phyloP scores from a whole-genome alignment of 2,113 vertebrate genomes.

The Istiophorus platypterus region DNA sequence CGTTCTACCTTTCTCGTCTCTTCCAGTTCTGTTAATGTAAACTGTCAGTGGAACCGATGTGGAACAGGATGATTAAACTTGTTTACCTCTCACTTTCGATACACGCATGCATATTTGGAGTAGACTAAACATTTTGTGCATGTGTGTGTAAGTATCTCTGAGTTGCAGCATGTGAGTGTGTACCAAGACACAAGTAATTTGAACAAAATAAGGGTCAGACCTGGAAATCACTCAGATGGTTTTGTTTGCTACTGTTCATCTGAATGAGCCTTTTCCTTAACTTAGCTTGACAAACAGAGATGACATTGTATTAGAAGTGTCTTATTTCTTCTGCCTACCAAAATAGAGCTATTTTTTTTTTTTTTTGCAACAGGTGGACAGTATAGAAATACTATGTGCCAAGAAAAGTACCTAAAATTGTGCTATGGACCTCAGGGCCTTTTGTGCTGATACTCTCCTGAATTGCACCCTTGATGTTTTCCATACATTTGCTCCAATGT shows the following conservation, averaged over 20 bases:
- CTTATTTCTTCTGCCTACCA: neutral
- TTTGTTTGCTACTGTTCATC: constrained; percentile 31
- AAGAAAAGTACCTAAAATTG: neutral
- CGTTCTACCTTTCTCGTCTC: constrained; percentile 36
- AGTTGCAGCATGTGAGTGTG: constrained; percentile 5
- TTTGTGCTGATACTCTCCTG: constrained; percentile 11
- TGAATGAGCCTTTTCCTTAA: neutral
- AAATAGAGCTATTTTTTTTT: constrained; percentile 4
- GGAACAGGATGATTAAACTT: constrained; percentile 64
- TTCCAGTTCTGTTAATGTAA: constrained; percentile 56
- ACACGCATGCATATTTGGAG: constrained; percentile 46
- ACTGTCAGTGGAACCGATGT: constrained; percentile 62
- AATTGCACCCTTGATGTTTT: constrained; percentile 25
- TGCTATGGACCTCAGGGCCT: constrained; percentile 14
- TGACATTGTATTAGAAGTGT: neutral
- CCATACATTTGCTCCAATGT: constrained; percentile 27
- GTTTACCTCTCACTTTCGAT: constrained; percentile 60
- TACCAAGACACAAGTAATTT: constrained; percentile 37
- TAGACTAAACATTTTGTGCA: constrained; percentile 54
- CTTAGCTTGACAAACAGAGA: neutral
- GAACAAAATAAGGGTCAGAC: constrained; percentile 37
- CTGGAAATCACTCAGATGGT: neutral
- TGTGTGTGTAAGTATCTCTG: constrained; percentile 16
- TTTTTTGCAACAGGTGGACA: constrained; percentile 14
- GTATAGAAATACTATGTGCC: neutral